Base-by-base conservation (phyloP, 2,888 invertebrate genomes). In the Hirtodrosophila trivittata region DNA sequence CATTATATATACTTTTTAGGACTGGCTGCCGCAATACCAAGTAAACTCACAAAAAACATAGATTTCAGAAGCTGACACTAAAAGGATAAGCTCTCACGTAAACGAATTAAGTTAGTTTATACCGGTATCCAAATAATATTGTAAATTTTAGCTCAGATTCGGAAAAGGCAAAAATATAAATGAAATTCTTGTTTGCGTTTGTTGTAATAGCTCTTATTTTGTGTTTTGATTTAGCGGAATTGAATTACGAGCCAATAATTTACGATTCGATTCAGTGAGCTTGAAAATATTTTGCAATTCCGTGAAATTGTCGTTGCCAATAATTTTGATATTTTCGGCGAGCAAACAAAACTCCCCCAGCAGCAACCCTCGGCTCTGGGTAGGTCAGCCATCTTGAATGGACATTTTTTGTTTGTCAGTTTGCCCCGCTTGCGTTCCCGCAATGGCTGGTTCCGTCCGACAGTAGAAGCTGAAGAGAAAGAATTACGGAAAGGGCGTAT, bases 251-350 rank as follows among this genome's bases (percentile, higher is more conserved):
- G 55, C 55, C 57, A 63, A 67, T 75, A 66, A 86, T 73, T 80
- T 71, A 66, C 49, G 77, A 78, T 67, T 41, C 60, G 59, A 75
- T 52, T 75, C 71, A 83, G 49, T 76, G 70, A 70, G 69, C 77
- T 69, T 66, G 71, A 85, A 85, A 83, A 83, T 81, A 67, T 68
- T 73, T 78, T 21, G 67, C 75, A 66, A 78, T 87, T 77, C 78
- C 49, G 56, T 41, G 45, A 67, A 64, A 76, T 62, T 66, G 62
- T 63, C 62, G 45, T 59, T 52, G 66, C 55, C 63, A 81, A 81
- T 69, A 77, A 75, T 75, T 82, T 66, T 65, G 65, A 66, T 74
- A 59, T 67, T 32, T 54, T 62, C 33, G 46, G 57, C 39, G 10
- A 43, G 39, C 59, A 70, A 75, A 73, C 66, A 75, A 67, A 78